These are phyloP conservation scores for Apocrypta bakeri DNA, from an alignment of 1,140 invertebrate species.

Conservation along the genomic window DNA sequence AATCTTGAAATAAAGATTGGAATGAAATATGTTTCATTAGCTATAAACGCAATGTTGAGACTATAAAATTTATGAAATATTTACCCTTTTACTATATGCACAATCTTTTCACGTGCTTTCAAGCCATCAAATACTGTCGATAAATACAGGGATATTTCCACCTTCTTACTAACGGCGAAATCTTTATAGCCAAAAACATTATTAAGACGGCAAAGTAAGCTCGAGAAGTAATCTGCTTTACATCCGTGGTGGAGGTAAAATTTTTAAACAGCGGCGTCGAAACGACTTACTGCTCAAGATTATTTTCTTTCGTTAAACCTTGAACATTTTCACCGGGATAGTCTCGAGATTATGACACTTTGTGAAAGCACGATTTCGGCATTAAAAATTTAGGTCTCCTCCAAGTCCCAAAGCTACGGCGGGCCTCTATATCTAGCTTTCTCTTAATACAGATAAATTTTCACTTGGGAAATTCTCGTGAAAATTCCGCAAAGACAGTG, in stretches of 20 bases:
- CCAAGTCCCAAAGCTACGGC: too few species aligned
- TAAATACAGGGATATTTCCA: slow-evolving; percentile 27
- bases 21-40: neutral
- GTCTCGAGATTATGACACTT: too few species aligned
- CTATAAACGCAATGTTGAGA: neutral
- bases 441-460: too few species aligned
- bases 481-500: too few species aligned
- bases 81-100: neutral
- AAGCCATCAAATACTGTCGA: neutral
- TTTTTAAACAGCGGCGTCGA: too few species aligned
- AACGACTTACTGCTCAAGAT: too few species aligned
- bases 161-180: neutral
- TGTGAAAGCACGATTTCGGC: too few species aligned
- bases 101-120: neutral
- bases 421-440: too few species aligned
- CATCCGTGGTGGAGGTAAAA: too few species aligned
- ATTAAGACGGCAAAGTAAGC: slow-evolving; percentile 2
- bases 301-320: neutral
- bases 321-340: neutral
- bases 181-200: neutral
- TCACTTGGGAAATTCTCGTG: too few species aligned
- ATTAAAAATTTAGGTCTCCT: too few species aligned
- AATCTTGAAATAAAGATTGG: neutral
- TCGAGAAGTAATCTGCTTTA: slow-evolving; percentile 17
- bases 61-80: slow-evolving; percentile 37